Conservation (phyloP, 2,797 vertebrate species). For the Lates japonicus region DNA sequence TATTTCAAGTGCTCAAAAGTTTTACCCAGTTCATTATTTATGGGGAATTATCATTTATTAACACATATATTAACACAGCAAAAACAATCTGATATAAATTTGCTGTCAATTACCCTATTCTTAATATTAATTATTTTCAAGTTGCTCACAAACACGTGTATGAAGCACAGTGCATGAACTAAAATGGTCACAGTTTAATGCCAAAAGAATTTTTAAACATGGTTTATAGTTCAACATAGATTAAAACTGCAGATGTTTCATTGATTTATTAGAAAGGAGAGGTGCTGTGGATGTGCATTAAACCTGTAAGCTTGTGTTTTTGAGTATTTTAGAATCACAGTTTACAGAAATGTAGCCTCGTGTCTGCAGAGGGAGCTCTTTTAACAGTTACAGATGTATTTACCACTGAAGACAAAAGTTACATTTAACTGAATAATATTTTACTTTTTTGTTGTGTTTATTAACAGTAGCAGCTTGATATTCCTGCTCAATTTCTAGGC, state of each 20-base stretch:
- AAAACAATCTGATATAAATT: neutral
- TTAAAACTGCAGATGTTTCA: neutral
- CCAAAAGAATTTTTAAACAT: neutral
- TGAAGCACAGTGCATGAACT: neutral
- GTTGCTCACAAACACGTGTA: neutral
- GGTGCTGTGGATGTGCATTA: neutral
- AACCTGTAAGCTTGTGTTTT: neutral
- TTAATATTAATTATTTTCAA: neutral
- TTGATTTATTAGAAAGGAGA: neutral
- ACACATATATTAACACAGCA: neutral
- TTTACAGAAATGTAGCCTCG: neutral
- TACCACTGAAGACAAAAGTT: neutral
- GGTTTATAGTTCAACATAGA: neutral
- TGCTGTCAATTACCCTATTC: neutral
- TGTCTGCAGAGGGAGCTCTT: neutral
- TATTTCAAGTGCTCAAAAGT: neutral
- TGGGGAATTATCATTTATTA: too few species aligned
- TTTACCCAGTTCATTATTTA: neutral
- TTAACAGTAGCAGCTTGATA: neutral
- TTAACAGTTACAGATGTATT: neutral
- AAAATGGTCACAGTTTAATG: neutral
- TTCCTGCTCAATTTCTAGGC: neutral
- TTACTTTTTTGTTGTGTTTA: too few species aligned
- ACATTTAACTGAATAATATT: neutral
- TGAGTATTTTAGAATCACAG: neutral